Percentiles rank a stretch among this genome's conserved stretches.
Evolutionary conservation across 2,113 vertebrate genomes (phyloP).

Genomic region (Chionomys nivalis): DNA sequence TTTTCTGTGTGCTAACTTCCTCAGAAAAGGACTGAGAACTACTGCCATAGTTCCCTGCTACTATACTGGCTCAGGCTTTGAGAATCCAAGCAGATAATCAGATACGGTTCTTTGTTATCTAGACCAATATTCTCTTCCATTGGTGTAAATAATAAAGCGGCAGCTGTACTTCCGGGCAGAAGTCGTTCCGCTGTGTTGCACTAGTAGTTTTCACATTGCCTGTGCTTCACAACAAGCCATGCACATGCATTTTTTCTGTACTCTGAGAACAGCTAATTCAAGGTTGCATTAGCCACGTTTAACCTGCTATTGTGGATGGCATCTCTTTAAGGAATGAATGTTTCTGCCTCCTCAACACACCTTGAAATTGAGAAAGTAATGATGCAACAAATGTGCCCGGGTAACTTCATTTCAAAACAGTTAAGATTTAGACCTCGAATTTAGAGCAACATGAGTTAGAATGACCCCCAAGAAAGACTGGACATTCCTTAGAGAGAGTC

Average conservation of each 20-base stretch:
- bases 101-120: slow-evolving; percentile 47
- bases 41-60: neutral
- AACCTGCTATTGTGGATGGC: slow-evolving; percentile 69
- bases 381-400: slow-evolving; percentile 72
- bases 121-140: slow-evolving; percentile 53
- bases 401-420: slow-evolving; percentile 70
- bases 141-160: slow-evolving; percentile 65
- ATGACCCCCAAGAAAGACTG: slow-evolving; percentile 37
- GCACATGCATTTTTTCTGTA: slow-evolving; percentile 34
- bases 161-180: slow-evolving; percentile 43
- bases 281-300: slow-evolving; percentile 74
- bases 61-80: neutral
- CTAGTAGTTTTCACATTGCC: slow-evolving; percentile 59
- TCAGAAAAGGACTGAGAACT: neutral
- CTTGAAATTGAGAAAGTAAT: slow-evolving; percentile 81
- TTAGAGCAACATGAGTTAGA: neutral
- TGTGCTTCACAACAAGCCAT: slow-evolving; percentile 56
- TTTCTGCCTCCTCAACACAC: slow-evolving; percentile 77
- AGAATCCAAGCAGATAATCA: slow-evolving; percentile 52
- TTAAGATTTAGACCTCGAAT: slow-evolving; percentile 63
- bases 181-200: neutral
- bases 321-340: slow-evolving; percentile 77
- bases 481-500: neutral
- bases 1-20: neutral
- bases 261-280: slow-evolving; percentile 68